Base-by-base conservation (phyloP, 2,888 invertebrate species). In the Callyntrura sp. region DNA sequence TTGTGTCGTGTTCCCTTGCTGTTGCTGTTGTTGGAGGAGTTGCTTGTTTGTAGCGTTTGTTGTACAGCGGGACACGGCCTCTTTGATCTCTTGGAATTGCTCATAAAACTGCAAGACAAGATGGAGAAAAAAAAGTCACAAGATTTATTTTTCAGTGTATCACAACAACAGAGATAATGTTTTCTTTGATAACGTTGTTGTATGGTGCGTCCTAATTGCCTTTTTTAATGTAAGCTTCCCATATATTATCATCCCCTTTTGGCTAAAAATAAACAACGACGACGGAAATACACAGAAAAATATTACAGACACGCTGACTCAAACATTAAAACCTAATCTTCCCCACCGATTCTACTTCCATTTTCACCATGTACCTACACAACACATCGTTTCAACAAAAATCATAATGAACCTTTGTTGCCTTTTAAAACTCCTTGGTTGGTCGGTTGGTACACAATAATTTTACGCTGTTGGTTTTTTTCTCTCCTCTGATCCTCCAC, bases 31-130 rank as follows among this genome's bases (percentile, higher is more conserved):
- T 70, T 90, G 90, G 17, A 83, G 83, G 23, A 78, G 84, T 43
- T 79, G 88, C 55, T 91, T 91, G 79, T 88, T 92, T 28, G 86
- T 84, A 51, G 82, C 90, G 79, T 88, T 92, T 28, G 86, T 84
- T 60, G 85, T 88, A 88, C 88, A 88, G 55, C 88, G 88, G 65
- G 90, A 90, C 20, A 98, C 98, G 68, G 98, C 97, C 95, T 99
- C 99, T 94, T 99, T 99, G 57, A 99, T 98, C 95, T 99, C 99
- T 95, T 98, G 98, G 95, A 99, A 99, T 95, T 99, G 99, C 95
- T 99, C 99, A 94, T 98, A 98, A 95, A 99, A 99, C 98, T 98
- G 95, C 35, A 35, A 0, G 93, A 90, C 85, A 92, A 88, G 90
- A 55, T 94, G 91, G 73, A 12, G 45, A 43, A 82, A 51, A 88